Base-by-base conservation (phyloP, 2,888 invertebrate species). In the Rapana venosa region DNA sequence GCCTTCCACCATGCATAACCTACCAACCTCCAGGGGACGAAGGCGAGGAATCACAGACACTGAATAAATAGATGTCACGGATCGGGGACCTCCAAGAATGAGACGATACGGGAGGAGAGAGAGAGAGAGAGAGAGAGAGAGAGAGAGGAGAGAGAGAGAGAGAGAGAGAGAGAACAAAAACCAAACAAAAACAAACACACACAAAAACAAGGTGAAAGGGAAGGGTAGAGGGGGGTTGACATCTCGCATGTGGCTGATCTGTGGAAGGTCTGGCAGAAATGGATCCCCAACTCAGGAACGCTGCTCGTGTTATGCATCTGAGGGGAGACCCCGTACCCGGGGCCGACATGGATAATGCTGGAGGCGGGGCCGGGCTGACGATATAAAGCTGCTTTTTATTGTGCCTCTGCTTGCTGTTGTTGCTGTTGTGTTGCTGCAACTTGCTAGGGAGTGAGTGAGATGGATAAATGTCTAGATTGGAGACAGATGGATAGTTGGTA, bases 21-120 rank as follows among this genome's bases (percentile, higher is more conserved):
- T n/a, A n/a, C n/a, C n/a, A n/a, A n/a, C n/a, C n/a, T n/a, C n/a
- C n/a, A n/a, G n/a, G n/a, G n/a, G n/a, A n/a, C n/a, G n/a, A n/a
- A n/a, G n/a, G n/a, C n/a, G n/a, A n/a, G n/a, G n/a, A n/a, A n/a
- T n/a, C n/a, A n/a, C n/a, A n/a, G n/a, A n/a, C n/a, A n/a, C n/a
- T n/a, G n/a, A n/a, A n/a, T n/a, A n/a, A n/a, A n/a, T n/a, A n/a
- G n/a, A n/a, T n/a, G n/a, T n/a, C n/a, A n/a, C n/a, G n/a, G n/a
- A n/a, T n/a, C n/a, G n/a, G n/a, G n/a, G n/a, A n/a, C n/a, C n/a
- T n/a, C n/a, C n/a, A n/a, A n/a, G n/a, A n/a, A n/a, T 58, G 8
- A 15, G 8, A 70, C 87, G 22, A 35, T 87, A 87, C 32, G 35
- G 22, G 87, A 36, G 13, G 77, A 79, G 70, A 79, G 77, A 87